Conservation (phyloP, 2,797 vertebrate genomes). For the Sebastes jordani region DNA sequence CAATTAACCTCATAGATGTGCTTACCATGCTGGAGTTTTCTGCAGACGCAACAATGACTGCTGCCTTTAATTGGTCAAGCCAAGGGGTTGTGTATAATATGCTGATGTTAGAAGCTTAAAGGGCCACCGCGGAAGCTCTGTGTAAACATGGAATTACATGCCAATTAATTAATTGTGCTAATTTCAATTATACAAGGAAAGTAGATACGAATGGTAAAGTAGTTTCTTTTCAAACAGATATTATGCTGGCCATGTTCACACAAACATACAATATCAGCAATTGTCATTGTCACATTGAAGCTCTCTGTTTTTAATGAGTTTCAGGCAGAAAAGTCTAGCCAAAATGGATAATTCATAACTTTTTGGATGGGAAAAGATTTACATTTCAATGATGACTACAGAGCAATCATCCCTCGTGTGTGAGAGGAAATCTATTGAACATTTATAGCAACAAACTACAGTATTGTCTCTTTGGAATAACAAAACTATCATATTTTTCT, state of each 20-base stretch:
- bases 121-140: not conserved
- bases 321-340: not conserved
- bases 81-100: not conserved
- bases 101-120: conserved; percentile 27
- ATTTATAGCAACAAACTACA: not conserved
- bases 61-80: conserved; percentile 33
- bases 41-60: not conserved
- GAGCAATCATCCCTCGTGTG: not conserved
- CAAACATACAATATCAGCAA: not conserved
- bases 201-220: not conserved
- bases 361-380: not conserved
- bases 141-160: conserved; percentile 51
- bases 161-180: conserved; percentile 44
- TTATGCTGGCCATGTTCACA: not conserved
- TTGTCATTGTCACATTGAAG: not conserved
- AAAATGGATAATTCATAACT: not conserved
- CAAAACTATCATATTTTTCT: not conserved
- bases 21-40: conserved; percentile 41
- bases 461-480: not conserved
- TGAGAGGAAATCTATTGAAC: not conserved
- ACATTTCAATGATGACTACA: not conserved
- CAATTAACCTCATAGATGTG: conserved; percentile 66
- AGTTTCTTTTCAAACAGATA: not conserved
- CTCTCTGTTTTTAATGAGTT: not conserved
- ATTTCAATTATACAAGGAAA: conserved; percentile 41